Conservation (phyloP, 2,113 vertebrate species). For the Panthera tigris region DNA sequence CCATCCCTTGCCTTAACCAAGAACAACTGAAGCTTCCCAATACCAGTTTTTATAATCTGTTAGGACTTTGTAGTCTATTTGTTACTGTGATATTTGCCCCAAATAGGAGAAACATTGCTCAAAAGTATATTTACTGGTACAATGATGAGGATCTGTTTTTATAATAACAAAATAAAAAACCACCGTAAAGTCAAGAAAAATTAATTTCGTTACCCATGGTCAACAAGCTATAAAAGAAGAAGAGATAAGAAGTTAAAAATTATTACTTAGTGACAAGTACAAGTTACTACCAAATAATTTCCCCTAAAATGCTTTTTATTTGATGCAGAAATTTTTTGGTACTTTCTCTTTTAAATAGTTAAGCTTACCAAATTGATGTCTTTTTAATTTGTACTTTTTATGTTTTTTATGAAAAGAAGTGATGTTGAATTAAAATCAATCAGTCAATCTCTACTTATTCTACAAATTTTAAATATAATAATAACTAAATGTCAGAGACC, state of each 20-base stretch:
- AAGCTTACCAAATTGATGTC: not conserved
- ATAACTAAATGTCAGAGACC: not conserved
- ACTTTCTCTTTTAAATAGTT: not conserved
- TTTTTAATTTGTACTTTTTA: not conserved
- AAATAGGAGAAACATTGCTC: not conserved
- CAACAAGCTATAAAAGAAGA: not conserved
- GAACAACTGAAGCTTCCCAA: too few relatives aligned
- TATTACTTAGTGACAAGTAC: not conserved
- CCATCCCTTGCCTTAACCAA: not conserved
- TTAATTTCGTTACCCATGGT: not conserved
- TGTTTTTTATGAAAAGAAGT: not conserved
- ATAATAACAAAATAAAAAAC: not conserved
- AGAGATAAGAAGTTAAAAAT: not conserved
- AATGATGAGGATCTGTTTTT: not conserved
- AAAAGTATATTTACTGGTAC: not conserved
- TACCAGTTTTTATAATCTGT: rapidly evolving
- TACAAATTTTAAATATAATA: not conserved
- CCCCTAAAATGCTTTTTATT: not conserved
- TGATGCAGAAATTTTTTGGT: not conserved
- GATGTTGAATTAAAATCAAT: not conserved
- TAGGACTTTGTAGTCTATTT: not conserved
- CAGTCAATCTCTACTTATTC: not conserved
- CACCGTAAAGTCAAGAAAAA: not conserved
- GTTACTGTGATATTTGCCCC: not conserved
- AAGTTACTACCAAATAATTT: not conserved